phyloP scores from a whole-genome alignment of 2,797 vertebrate genomes.

The Phaenicophaeus curvirostris region DNA sequence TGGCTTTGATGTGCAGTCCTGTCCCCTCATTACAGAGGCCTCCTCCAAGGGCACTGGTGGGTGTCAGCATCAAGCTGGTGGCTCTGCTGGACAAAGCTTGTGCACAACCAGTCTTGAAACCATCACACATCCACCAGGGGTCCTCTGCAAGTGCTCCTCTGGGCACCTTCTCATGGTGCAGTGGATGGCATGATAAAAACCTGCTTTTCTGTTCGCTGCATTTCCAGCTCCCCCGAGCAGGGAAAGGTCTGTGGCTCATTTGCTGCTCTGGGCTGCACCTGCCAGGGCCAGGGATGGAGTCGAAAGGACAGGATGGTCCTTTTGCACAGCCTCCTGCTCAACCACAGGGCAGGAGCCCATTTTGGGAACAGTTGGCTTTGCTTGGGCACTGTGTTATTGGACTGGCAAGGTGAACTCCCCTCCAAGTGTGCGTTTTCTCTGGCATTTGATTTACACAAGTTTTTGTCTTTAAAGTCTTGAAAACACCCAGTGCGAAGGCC shows the following conservation, averaged over 20 bases:
- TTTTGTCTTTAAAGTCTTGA: background rate
- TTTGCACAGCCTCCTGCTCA: accelerated
- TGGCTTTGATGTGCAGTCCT: accelerated
- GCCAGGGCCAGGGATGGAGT: background rate
- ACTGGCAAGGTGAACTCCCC: background rate
- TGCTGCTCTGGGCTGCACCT: background rate
- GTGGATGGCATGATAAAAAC: background rate
- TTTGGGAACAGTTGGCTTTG: background rate
- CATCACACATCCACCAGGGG: background rate
- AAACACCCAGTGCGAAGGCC: background rate
- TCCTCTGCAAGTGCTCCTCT: background rate
- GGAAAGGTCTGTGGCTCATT: background rate
- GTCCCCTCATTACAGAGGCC: too few species aligned
- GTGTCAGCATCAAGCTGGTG: accelerated
- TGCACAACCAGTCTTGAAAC: too few species aligned
- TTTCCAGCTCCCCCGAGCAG: background rate
- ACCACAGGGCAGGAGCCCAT: accelerated
- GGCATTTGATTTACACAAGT: background rate
- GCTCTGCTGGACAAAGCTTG: background rate
- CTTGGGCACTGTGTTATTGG: background rate
- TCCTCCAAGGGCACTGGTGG: background rate
- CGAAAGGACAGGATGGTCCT: background rate
- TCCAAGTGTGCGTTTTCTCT: background rate
- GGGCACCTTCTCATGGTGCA: background rate
- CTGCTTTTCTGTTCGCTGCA: background rate